Percentiles rank a stretch among this genome's conserved stretches.
These are phyloP conservation scores for Vulpes vulpes DNA, from an alignment of 2,113 vertebrate genomes.

Conservation along the genomic window DNA sequence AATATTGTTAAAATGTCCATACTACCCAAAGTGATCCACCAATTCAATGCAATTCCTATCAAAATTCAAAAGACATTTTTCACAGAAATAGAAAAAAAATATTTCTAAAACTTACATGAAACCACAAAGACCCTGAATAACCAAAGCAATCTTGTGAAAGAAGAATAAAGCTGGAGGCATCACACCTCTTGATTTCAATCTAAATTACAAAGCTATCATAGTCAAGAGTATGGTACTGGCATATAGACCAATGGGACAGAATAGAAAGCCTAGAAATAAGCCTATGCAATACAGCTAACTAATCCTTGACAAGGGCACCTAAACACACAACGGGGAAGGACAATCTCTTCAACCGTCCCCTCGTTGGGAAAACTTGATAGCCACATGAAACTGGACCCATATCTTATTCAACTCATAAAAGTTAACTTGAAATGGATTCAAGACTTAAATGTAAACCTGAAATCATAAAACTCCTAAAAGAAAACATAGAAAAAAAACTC, in stretches of 20 bases:
- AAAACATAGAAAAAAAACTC: neutral
- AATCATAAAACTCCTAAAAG: neutral
- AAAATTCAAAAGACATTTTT: constrained; percentile 6
- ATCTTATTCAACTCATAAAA: neutral
- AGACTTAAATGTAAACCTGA: neutral
- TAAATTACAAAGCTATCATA: neutral
- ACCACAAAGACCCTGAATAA: neutral
- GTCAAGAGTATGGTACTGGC: neutral
- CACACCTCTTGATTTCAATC: neutral
- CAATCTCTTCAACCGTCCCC: neutral
- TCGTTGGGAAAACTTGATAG: neutral
- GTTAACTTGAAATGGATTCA: neutral
- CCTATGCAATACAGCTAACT: neutral
- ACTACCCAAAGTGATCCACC: neutral
- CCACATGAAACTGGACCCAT: neutral
- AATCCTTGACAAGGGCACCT: neutral
- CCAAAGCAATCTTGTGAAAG: neutral
- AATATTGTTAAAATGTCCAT: neutral
- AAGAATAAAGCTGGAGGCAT: neutral
- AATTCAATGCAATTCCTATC: neutral
- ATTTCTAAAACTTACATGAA: neutral
- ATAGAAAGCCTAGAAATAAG: neutral
- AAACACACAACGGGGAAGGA: neutral
- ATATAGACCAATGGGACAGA: neutral
- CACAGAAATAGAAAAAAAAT: neutral